Base-by-base conservation (phyloP, 2,797 vertebrate genomes). In the Acestrorhynchus altus region DNA sequence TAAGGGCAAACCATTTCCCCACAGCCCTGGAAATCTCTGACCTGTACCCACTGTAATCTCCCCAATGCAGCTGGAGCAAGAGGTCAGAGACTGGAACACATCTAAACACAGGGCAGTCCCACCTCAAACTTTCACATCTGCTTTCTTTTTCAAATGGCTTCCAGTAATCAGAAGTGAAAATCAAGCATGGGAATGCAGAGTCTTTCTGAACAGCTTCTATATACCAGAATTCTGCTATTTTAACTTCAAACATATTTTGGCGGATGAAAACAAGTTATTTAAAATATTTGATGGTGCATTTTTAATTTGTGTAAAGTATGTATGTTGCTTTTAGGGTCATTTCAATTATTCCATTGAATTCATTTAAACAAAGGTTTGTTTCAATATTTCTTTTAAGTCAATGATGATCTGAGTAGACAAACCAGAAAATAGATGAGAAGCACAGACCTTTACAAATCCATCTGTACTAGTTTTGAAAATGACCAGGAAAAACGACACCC, bases 91-190 rank as follows among this genome's bases (percentile, higher is more conserved):
- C 51, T 57, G 46, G 69, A 65, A 75, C 31, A 77, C 67, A 54
- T 46, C 46, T 39, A 10, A 61, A 63, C 20, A 67, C 70, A 52
- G 28, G 31, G 47, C 9, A 49, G 47, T 47, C 51, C 65, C 49
- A n/a, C 59, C 42, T 82, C 54, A 71, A 16, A 26, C 20, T 82
- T 77, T 84, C 77, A 47, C 70, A 80, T 84, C 83, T 77, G 52
- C 74, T 74, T 84, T 77, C n/a, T 18, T 61, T 65, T 68, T 77
- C 20, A 28, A 65, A 49, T 56, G 22, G 47, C 49, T 77, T 74
- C 51, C 35, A 63, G 40, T 79, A 64, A 61, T 72, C 77, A 77
- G 77, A 72, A 52, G 39, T 63, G 22, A 71, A 81, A 76, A 72
- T 49, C 28, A 20, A 49, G 12, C 35, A 20, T 35, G 11, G 28